These are phyloP conservation scores for Microchirus variegatus DNA, from an alignment of 2,797 vertebrate species.

Conservation along the genomic window DNA sequence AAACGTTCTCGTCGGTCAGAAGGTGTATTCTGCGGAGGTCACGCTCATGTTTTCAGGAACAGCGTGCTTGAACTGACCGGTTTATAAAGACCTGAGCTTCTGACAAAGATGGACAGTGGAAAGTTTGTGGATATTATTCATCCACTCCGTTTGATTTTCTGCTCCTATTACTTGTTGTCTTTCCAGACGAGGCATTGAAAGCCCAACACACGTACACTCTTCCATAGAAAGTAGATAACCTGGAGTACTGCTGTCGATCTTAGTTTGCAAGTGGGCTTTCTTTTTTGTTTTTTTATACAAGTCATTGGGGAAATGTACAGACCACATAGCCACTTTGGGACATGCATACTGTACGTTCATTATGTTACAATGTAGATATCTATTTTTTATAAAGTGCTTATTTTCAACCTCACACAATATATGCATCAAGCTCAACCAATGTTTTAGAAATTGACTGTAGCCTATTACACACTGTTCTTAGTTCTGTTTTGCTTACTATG, in stretches of 20 bases:
- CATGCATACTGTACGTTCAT: constrained; percentile 60
- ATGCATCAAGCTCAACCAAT: constrained; percentile 62
- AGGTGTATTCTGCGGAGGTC: constrained; percentile 8
- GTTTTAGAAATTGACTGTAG: constrained; percentile 67
- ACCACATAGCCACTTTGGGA: constrained; percentile 51
- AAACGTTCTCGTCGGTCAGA: constrained; percentile 30
- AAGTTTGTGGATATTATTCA: constrained; percentile 17
- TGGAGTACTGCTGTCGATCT: constrained; percentile 49
- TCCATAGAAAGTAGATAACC: constrained; percentile 44
- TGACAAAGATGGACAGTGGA: constrained; percentile 11
- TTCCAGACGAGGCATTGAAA: constrained; percentile 19
- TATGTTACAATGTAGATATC: constrained; percentile 81
- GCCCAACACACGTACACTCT: constrained; percentile 12
- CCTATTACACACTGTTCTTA: constrained; percentile 61
- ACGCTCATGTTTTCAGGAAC: constrained; percentile 12
- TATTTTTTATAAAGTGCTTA: constrained; percentile 81
- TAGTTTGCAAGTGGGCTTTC: constrained; percentile 26
- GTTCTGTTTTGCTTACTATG: constrained; percentile 66
- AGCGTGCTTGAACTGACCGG: background rate
- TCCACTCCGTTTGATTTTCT: constrained; percentile 15
- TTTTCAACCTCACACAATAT: constrained; percentile 71
- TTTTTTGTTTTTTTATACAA: constrained; percentile 13
- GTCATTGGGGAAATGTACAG: constrained; percentile 47
- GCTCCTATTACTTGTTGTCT: constrained; percentile 18
- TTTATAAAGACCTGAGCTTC: constrained; percentile 16